Conservation (phyloP, 2,113 vertebrate species). For the Pyrgilauda ruficollis region DNA sequence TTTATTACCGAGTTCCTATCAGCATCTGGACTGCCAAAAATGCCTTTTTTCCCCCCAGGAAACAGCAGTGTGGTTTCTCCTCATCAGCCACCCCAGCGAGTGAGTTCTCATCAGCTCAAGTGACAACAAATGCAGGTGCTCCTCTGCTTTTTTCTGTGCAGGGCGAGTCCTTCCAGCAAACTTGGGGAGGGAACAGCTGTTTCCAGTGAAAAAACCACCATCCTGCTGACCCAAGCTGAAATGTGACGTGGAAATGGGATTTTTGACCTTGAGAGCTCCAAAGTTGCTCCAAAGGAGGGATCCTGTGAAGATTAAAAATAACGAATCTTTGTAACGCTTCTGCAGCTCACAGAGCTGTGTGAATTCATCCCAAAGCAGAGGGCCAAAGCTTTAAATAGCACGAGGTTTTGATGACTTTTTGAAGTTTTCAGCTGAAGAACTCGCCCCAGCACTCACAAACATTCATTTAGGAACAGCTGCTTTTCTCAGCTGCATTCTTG, state of each 20-base stretch:
- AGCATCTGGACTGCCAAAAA: background rate
- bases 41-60: background rate
- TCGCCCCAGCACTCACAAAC: background rate
- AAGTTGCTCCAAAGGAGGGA: background rate
- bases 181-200: slow-evolving; percentile 5
- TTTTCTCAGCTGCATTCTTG: background rate
- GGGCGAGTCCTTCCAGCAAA: background rate
- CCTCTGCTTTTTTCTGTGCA: background rate
- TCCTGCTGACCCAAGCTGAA: slow-evolving; percentile 9
- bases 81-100: background rate
- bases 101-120: background rate
- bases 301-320: background rate
- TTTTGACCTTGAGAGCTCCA: background rate
- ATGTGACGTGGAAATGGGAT: background rate
- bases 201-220: background rate
- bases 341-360: background rate
- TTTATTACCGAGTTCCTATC: background rate
- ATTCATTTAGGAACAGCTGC: slow-evolving; percentile 16
- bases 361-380: background rate
- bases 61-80: background rate
- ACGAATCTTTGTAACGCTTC: background rate
- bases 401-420: background rate
- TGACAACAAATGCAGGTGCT: slow-evolving; percentile 39
- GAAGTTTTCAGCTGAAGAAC: background rate
- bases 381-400: background rate